These are phyloP conservation scores for Cataglyphis livida DNA, from an alignment of 2,888 invertebrate genomes.

Conservation along the genomic window DNA sequence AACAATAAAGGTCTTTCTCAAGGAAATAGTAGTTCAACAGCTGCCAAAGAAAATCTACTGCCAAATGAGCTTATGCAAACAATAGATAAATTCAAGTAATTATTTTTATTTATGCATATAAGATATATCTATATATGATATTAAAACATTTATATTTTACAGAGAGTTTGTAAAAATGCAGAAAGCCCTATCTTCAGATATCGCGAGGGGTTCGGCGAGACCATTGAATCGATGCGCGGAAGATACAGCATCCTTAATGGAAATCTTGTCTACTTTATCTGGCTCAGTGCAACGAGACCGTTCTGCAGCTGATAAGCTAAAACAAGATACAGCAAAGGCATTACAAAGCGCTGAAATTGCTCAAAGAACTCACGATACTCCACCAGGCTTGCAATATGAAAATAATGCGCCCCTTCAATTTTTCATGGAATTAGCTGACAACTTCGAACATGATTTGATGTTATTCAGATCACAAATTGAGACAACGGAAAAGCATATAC, in stretches of 20 bases:
- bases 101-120: not conserved
- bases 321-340: conserved; percentile 91
- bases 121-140: not conserved
- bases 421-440: conserved; percentile 89
- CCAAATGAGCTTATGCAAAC: conserved; percentile 93
- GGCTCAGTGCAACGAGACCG: conserved; percentile 89
- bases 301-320: conserved; percentile 88
- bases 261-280: conserved; percentile 88
- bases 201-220: conserved; percentile 90
- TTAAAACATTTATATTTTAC: conserved; percentile 27
- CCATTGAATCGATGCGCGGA: conserved; percentile 89
- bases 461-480: conserved; percentile 90
- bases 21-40: conserved; percentile 86
- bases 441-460: conserved; percentile 91
- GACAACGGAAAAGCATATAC: conserved; percentile 90
- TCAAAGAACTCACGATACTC: conserved; percentile 92
- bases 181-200: conserved; percentile 93
- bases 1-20: conserved; percentile 85
- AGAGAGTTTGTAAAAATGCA: conserved; percentile 94
- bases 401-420: conserved; percentile 91
- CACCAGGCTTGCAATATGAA: conserved; percentile 91
- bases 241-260: conserved; percentile 88
- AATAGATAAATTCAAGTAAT: conserved; percentile 92
- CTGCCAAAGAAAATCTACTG: conserved; percentile 89
- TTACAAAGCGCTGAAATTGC: conserved; percentile 92